Base-by-base conservation (phyloP, 1,140 invertebrate genomes). In the Bursaphelenchus mucronatus region DNA sequence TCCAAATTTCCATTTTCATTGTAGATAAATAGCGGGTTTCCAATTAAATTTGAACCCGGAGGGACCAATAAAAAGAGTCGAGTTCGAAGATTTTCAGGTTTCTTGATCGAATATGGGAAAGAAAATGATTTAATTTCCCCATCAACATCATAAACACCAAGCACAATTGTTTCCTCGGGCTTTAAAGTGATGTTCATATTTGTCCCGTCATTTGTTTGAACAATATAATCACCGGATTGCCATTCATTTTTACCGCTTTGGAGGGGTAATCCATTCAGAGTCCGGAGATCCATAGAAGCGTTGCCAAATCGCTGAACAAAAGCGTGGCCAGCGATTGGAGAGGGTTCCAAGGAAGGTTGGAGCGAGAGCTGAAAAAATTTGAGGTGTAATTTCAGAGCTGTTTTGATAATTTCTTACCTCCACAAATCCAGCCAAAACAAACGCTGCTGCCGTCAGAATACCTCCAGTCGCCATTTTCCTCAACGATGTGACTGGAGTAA, bases 401-500 rank as follows among this genome's bases (percentile, higher is more conserved):
- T n/a, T n/a, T n/a, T n/a, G n/a, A 59, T 13, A 13, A 57, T 15
- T 43, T 15, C 40, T 41, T 21, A 69, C 56, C 50, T 73, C 74
- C 44, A 74, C 30, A 59, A 76, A 63, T 55, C 71, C 71, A 39
- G 71, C 71, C 52, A 74, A 65, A 43, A 70, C 46, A 53, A 74
- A 74, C 13, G 74, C 63, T 13, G 76, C 17, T 11, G 71, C 74
- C n/a, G 71, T 74, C 11, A 74, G 53, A 41, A 74, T 47, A 46
- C 66, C 65, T 17, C 71, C 71, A 43, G 54, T 41, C 10, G 71
- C 71, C 71, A 74, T 74, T 55, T 76, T 76, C 68, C 90, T 88
- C 30, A 94, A 79, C 0, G 90, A 89, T 49, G 82, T 85, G 61
- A 74, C 81, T 47, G 90, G 83, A 47, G 74, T 79, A 57, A 83